Conservation (phyloP, 2,888 invertebrate genomes). For the Orthosia gothica region DNA sequence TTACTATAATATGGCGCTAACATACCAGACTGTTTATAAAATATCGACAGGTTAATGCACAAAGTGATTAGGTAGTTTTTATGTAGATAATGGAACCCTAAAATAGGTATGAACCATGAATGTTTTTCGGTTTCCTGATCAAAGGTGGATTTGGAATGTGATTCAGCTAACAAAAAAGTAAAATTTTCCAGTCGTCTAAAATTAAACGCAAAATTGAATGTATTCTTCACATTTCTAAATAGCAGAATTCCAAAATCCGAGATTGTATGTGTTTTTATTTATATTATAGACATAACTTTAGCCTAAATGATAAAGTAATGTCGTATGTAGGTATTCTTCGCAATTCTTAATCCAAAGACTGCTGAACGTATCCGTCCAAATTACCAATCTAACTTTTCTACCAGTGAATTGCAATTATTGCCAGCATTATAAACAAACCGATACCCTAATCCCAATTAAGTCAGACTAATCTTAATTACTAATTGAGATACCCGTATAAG, state of each 20-base stretch:
- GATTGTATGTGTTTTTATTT: neutral
- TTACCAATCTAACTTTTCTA: neutral
- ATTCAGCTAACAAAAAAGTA: neutral
- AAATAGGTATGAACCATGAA: slow-evolving; percentile 16
- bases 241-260: neutral
- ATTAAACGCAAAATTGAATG: neutral
- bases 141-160: slow-evolving; percentile 13
- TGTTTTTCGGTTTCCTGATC: slow-evolving; percentile 20
- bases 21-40: slow-evolving; percentile 53
- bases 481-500: slow-evolving; percentile 67
- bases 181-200: neutral
- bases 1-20: slow-evolving; percentile 47
- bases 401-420: slow-evolving; percentile 31
- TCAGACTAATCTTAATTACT: slow-evolving; percentile 62
- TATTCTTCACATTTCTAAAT: neutral
- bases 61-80: slow-evolving; percentile 21
- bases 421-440: slow-evolving; percentile 28
- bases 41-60: slow-evolving; percentile 50
- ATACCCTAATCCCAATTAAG: slow-evolving; percentile 45
- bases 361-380: neutral
- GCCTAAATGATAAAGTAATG: neutral
- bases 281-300: neutral
- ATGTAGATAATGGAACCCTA: neutral
- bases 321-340: neutral
- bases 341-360: neutral